phyloP scores from a whole-genome alignment of 1,140 invertebrate genomes.

The Archegozetes longisetosus region DNA sequence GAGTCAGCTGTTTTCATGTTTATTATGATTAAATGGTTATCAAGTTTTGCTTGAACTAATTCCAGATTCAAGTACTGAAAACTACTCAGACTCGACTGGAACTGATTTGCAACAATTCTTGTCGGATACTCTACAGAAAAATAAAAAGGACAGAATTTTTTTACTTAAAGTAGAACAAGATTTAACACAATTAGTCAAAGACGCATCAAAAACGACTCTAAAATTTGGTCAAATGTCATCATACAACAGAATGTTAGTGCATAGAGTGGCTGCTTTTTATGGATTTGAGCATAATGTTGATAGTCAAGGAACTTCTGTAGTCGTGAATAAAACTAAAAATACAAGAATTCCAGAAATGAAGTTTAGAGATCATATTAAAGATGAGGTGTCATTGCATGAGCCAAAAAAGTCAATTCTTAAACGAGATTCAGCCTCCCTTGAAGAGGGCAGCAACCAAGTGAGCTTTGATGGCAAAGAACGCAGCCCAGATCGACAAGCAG shows the following conservation, averaged over 20 bases:
- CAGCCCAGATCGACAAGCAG: slow-evolving; percentile 35
- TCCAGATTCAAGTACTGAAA: slow-evolving; percentile 56
- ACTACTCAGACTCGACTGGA: slow-evolving; percentile 52
- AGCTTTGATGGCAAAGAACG: slow-evolving; percentile 23
- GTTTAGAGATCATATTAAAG: slow-evolving; percentile 30
- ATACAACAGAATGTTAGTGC: slow-evolving; percentile 86
- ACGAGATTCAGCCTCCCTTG: slow-evolving; percentile 56
- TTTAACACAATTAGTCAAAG: slow-evolving; percentile 60
- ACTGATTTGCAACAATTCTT: slow-evolving; percentile 73
- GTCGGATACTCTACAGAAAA: slow-evolving; percentile 73
- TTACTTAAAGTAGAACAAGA: slow-evolving; percentile 75
- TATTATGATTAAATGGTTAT: slow-evolving; percentile 16
- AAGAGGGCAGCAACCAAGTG: slow-evolving; percentile 33
- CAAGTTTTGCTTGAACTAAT: no score
- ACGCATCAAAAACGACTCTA: slow-evolving; percentile 57
- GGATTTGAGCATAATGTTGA: slow-evolving; percentile 88
- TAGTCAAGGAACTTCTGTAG: slow-evolving; percentile 60
- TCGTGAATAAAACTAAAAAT: slow-evolving; percentile 59
- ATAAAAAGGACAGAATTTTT: slow-evolving; percentile 64
- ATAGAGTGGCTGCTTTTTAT: slow-evolving; percentile 78
- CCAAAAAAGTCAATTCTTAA: slow-evolving; percentile 64
- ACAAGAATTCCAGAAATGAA: slow-evolving; percentile 43
- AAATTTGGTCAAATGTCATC: slow-evolving; percentile 81
- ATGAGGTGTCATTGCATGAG: slow-evolving; percentile 29
- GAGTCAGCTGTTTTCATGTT: slow-evolving; percentile 3